Evolutionary conservation across 1,140 invertebrate genomes (phyloP).

Genomic region (Bombus terrestris): DNA sequence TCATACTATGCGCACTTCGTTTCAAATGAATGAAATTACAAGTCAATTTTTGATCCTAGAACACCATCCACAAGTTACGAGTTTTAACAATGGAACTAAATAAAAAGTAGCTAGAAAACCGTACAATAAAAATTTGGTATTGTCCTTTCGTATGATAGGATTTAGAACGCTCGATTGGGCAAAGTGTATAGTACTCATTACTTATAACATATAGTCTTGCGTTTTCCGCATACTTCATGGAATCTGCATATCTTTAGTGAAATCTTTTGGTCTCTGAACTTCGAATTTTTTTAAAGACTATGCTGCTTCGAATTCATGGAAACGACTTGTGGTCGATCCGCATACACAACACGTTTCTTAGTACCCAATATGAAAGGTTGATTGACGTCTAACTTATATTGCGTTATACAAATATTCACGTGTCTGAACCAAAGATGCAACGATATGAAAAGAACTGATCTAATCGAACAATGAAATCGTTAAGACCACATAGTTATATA

Average conservation of each 20-base stretch:
- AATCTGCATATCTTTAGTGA: not conserved
- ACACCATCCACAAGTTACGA: not conserved
- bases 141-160: not conserved
- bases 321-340: not conserved
- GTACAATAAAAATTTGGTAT: not conserved
- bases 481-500: not conserved
- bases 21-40: not conserved
- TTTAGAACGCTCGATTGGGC: not conserved
- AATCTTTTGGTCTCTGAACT: not conserved
- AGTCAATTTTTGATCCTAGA: not conserved
- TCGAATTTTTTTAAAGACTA: not conserved
- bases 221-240: not conserved
- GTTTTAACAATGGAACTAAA: not conserved
- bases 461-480: not conserved
- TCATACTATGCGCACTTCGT: not conserved
- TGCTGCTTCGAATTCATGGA: constrained; percentile 16
- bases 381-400: not conserved
- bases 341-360: not conserved
- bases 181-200: not conserved
- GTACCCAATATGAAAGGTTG: not conserved
- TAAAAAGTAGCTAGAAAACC: not conserved
- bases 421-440: not conserved
- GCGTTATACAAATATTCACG: not conserved
- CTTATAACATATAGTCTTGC: not conserved
- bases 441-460: not conserved